Evolutionary conservation across 2,888 invertebrate species (phyloP).

Genomic region (Hanleya hanleyi): DNA sequence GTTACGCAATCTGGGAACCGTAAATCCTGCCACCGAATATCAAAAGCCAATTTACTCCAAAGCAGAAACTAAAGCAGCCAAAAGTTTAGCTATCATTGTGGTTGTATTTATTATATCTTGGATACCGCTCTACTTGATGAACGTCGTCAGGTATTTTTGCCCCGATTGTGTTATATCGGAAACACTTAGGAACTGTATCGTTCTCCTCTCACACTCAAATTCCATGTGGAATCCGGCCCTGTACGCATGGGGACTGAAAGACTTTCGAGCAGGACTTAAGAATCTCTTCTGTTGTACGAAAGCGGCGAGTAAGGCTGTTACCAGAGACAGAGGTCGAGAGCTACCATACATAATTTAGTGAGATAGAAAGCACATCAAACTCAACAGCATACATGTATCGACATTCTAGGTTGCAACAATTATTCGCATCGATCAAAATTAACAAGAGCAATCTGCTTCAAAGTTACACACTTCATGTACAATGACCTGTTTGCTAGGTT

Average conservation of each 20-base stretch:
- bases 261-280: constrained; percentile 76
- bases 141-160: constrained; percentile 87
- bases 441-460: too few relatives aligned
- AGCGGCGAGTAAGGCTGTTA: too few relatives aligned
- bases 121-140: constrained; percentile 95
- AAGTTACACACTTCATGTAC: too few relatives aligned
- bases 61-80: constrained; percentile 89
- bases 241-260: constrained; percentile 93
- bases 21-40: background rate
- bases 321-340: too few relatives aligned
- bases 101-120: constrained; percentile 96
- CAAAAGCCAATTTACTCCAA: constrained; percentile 26
- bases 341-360: too few relatives aligned
- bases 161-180: constrained; percentile 81
- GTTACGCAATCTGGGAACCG: background rate
- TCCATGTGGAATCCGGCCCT: constrained; percentile 93
- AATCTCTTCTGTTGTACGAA: constrained; percentile 26
- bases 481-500: too few relatives aligned
- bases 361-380: too few relatives aligned
- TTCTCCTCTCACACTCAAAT: constrained; percentile 91
- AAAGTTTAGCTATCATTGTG: constrained; percentile 93
- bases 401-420: too few relatives aligned
- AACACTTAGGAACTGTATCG: constrained; percentile 84
- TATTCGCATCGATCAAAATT: too few relatives aligned
- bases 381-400: too few relatives aligned